Percentiles rank a stretch among this genome's conserved stretches.
Conservation (phyloP, 2,888 invertebrate species). For the Eupeodes luniger region DNA sequence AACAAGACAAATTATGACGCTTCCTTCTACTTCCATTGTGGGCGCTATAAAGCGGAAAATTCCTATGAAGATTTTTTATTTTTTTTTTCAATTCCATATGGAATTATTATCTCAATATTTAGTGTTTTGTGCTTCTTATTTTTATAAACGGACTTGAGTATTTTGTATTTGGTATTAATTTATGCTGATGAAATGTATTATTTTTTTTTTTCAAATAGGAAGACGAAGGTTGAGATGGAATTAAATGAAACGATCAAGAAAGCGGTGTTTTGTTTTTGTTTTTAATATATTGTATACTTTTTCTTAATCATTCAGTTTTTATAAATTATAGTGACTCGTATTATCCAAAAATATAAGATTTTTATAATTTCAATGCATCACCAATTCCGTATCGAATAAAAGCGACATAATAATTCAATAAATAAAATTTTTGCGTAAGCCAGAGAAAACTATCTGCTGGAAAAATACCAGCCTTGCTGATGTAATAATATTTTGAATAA, state of each 20-base stretch:
- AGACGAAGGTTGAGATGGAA: constrained; percentile 15
- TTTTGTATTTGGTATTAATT: not conserved
- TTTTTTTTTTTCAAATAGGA: constrained; percentile 1
- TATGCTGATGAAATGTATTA: constrained; percentile 43
- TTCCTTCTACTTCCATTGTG: constrained; percentile 5
- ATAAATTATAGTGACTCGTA: not conserved
- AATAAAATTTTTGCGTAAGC: too few relatives aligned
- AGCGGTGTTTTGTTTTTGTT: constrained; percentile 1
- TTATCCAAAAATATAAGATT: not conserved
- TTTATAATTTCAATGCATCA: too few relatives aligned
- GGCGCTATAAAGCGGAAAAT: constrained; percentile 27
- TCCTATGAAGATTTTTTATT: constrained; percentile 8
- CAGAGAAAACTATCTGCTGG: too few relatives aligned
- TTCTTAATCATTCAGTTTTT: not conserved
- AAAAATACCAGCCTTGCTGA: too few relatives aligned
- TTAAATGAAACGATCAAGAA: not conserved
- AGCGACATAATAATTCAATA: too few relatives aligned
- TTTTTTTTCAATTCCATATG: constrained; percentile 11
- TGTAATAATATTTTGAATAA: too few relatives aligned
- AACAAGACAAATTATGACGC: not conserved
- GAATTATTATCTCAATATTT: constrained; percentile 25
- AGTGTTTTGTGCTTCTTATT: not conserved
- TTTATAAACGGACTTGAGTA: not conserved
- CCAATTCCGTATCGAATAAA: too few relatives aligned
- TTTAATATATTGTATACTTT: not conserved